phyloP scores from a whole-genome alignment of 2,888 invertebrate species.

The Apantesis nais region DNA sequence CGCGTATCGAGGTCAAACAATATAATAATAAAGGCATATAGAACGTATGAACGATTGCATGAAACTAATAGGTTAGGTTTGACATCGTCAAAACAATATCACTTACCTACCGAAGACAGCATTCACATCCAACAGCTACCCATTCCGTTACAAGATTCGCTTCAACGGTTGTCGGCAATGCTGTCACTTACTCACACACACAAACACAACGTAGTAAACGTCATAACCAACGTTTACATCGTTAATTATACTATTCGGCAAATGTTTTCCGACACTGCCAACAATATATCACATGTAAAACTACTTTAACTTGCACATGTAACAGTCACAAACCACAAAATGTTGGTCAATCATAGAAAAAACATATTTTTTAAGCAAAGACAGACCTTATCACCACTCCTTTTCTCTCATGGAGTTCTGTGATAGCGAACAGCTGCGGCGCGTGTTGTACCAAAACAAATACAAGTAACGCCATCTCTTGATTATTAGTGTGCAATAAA shows the following conservation, averaged over 20 bases:
- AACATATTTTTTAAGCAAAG: slow-evolving; percentile 77
- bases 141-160: slow-evolving; percentile 83
- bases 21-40: slow-evolving; percentile 52
- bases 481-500: slow-evolving; percentile 4
- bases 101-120: slow-evolving; percentile 78
- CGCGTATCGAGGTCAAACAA: slow-evolving; percentile 73
- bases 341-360: slow-evolving; percentile 77
- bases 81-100: slow-evolving; percentile 66
- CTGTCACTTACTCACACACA: slow-evolving; percentile 79
- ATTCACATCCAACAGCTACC: slow-evolving; percentile 64
- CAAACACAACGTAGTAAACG: slow-evolving; percentile 78
- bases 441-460: slow-evolving; percentile 82
- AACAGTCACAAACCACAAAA: slow-evolving; percentile 62
- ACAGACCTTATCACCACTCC: slow-evolving; percentile 84
- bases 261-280: slow-evolving; percentile 66
- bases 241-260: slow-evolving; percentile 75
- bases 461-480: slow-evolving; percentile 71
- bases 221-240: slow-evolving; percentile 82
- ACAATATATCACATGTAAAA: slow-evolving; percentile 70
- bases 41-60: slow-evolving; percentile 55
- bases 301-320: slow-evolving; percentile 66
- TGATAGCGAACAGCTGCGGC: slow-evolving; percentile 85
- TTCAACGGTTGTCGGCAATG: slow-evolving; percentile 80
- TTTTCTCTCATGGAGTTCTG: slow-evolving; percentile 84
- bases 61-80: slow-evolving; percentile 67